These are phyloP conservation scores for Thunnus albacares DNA, from an alignment of 2,797 vertebrate genomes.

Conservation along the genomic window DNA sequence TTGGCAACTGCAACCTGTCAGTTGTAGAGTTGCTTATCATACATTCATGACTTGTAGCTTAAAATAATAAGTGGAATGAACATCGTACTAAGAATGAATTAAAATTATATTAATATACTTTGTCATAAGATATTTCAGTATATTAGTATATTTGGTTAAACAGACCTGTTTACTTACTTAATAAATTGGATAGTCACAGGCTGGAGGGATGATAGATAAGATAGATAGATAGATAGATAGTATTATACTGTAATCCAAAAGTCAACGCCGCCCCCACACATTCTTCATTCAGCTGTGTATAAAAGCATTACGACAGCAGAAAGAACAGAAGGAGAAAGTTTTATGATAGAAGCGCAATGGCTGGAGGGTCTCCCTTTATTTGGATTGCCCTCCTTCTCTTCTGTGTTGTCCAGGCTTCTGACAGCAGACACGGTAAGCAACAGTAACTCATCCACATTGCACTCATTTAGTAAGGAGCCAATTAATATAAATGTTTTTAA, in stretches of 20 bases:
- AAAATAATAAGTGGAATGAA: no score
- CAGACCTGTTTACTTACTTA: no score
- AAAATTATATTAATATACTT: no score
- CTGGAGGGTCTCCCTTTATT: neutral
- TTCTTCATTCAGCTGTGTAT: constrained; percentile 17
- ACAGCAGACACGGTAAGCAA: constrained; percentile 40
- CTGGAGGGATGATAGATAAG: no score
- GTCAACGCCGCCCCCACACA: rapidly evolving
- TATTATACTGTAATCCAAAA: no score
- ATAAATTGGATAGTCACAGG: no score
- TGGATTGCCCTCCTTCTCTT: constrained; percentile 45
- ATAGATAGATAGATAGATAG: no score
- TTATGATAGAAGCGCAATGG: constrained; percentile 35
- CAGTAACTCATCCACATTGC: neutral
- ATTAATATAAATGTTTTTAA: neutral
- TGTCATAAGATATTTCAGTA: no score
- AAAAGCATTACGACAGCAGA: constrained; percentile 4
- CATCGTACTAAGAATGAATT: no score
- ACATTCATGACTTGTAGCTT: no score
- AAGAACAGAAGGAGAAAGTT: neutral
- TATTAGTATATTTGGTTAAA: no score
- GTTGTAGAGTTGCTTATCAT: no score
- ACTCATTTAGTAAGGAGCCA: neutral
- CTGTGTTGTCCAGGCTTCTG: constrained; percentile 32
- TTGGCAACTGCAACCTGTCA: neutral